Evolutionary conservation across 1,140 invertebrate genomes (phyloP).

Genomic region (Zaprionus ghesquierei): DNA sequence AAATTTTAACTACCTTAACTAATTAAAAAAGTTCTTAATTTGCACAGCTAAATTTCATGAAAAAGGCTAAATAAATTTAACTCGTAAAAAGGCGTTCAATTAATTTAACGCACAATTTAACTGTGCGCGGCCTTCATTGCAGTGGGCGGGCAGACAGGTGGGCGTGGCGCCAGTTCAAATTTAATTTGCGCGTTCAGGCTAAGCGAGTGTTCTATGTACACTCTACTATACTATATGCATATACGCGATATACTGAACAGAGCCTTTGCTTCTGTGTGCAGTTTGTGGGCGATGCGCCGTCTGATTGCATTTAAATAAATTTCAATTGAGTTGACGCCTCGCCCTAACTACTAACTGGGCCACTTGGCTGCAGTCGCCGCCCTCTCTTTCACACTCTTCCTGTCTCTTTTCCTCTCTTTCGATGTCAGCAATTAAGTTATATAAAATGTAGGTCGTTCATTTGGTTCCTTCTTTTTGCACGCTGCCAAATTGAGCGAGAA

Average conservation of each 20-base stretch:
- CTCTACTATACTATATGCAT: background rate
- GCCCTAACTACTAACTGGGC: conserved; percentile 32
- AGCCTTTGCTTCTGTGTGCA: conserved; percentile 5
- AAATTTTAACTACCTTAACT: background rate
- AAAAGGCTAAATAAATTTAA: background rate
- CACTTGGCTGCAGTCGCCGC: conserved; percentile 26
- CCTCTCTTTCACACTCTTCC: background rate
- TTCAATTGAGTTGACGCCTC: conserved; percentile 61
- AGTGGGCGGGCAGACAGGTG: background rate
- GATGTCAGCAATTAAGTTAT: conserved; percentile 41
- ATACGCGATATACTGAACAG: background rate
- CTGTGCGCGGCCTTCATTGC: background rate
- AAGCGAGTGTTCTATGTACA: background rate
- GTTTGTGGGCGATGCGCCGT: conserved; percentile 46
- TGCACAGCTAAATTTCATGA: too few species aligned
- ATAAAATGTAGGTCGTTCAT: conserved; percentile 28
- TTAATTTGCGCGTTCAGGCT: conserved; percentile 37
- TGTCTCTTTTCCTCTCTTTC: background rate
- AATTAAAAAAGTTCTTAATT: background rate
- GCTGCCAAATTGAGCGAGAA: conserved; percentile 45
- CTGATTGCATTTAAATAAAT: conserved; percentile 69
- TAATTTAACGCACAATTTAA: conserved; percentile 36
- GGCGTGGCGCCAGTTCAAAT: conserved; percentile 43
- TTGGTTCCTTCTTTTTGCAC: conserved; percentile 1
- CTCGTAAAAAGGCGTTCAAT: conserved; percentile 17